Base-by-base conservation (phyloP, 2,888 invertebrate genomes). In the Thera britannica region DNA sequence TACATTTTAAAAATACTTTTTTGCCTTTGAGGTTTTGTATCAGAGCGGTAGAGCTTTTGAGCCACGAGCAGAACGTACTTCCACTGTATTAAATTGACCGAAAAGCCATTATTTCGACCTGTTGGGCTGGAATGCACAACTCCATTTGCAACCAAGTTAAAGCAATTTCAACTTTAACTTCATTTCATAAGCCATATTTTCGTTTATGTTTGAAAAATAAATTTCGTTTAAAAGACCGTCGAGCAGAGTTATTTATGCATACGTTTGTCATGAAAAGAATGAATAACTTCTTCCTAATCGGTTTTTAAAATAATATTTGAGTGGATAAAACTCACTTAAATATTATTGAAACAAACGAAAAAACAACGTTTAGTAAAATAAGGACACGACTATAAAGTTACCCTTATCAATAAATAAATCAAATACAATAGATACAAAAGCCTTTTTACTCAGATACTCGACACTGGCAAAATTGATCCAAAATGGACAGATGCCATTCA, bases 21-120 rank as follows among this genome's bases (percentile, higher is more conserved):
- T 23, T 23, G 23, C 23, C 41, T 41, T 4, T 41, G 2, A 41
- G 1, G 41, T 41, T 41, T 23, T 23, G 23, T 23, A 23, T 23
- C 51, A 51, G 23, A 51, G 51, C 49, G 48, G 48, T 23, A 49
- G 12, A 51, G 51, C 51, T 51, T 49, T 49, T 23, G 23, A 34
- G 35, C 3, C 8, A n/a, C n/a, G n/a, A n/a, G 9, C 8, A 46
- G 6, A n/a, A n/a, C n/a, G 0, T 34, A 23, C 12, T 70, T 59
- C 68, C 67, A 70, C 56, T 66, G 61, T 63, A 67, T 76, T 67
- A 75, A 73, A 77, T 79, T 68, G 76, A 77, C 78, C 73, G 72
- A 65, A 64, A 71, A 68, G 58, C 67, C 68, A 76, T 82, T 80
- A 82, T 79, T 77, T 79, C 66, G 64, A 68, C 56, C 79, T 73